Evolutionary conservation across 2,113 vertebrate genomes (phyloP).

Genomic region (Nyctibius bracteatus): DNA sequence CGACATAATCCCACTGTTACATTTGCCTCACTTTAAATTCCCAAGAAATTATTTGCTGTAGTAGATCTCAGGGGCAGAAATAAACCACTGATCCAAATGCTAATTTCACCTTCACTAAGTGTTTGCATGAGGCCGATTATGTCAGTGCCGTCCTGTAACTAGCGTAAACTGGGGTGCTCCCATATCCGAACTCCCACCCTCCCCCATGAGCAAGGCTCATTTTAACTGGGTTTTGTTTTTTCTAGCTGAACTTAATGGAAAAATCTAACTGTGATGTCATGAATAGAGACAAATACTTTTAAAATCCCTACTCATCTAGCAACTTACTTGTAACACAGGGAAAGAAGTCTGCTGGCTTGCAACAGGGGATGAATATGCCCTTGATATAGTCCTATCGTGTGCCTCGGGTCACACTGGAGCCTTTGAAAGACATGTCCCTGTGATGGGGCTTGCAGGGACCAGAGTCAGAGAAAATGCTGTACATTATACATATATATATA

Average conservation of each 20-base stretch:
- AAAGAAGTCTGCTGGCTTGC: not conserved
- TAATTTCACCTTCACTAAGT: not conserved
- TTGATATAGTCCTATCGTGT: fast-evolving
- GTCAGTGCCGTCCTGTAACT: not conserved
- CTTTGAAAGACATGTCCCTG: not conserved
- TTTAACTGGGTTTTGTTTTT: not conserved
- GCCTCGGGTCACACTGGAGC: not conserved
- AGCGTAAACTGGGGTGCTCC: not conserved
- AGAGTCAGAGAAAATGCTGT: not conserved
- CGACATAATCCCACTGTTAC: not conserved
- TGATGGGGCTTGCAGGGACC: fast-evolving
- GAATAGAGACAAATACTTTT: not conserved
- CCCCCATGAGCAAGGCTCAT: not conserved
- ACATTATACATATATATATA: too few relatives aligned
- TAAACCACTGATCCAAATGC: not conserved
- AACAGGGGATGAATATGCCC: fast-evolving
- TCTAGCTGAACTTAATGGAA: not conserved
- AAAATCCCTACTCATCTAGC: not conserved
- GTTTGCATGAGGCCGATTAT: not conserved
- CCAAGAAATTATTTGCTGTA: not conserved
- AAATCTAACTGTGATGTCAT: not conserved
- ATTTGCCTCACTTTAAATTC: not conserved
- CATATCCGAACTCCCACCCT: not conserved
- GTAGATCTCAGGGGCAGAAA: not conserved
- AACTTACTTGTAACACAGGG: not conserved